Base-by-base conservation (phyloP, 2,888 invertebrate genomes). In the Hydrotaea diabolus region DNA sequence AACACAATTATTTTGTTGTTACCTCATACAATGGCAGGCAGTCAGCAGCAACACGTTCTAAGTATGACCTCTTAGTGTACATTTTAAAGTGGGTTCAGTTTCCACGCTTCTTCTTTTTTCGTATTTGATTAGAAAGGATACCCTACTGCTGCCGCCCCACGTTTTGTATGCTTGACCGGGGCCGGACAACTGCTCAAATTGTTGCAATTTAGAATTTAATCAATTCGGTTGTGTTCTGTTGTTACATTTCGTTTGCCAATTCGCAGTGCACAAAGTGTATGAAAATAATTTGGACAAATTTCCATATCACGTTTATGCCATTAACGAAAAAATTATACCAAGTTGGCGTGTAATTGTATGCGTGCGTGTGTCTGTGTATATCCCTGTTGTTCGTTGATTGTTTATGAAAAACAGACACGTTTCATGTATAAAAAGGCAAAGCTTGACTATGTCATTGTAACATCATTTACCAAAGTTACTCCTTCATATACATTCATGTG, bases 271-370 rank as follows among this genome's bases (percentile, higher is more conserved):
- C 43, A 15, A n/a, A n/a, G n/a, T 31, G 7, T 59, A 62, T 36
- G n/a, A 17, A 31, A 62, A n/a, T 15, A 62, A 62, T 13, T 43
- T 46, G 43, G 8, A 62, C 59, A 66, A 43, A 69, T 46, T 69
- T 46, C 21, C 69, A 69, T 69, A 43, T 69, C 69, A 69, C 69
- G 69, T 43, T 46, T 69, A 2, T 19, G 5, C 23, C 69, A 69
- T 46, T 69, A 46, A 46, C 8, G 21, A 69, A 49, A 49, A n/a
- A n/a, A n/a, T 49, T 49, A 1, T 1, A n/a, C 3, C 15, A 49
- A n/a, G 13, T 8, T 31, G 31, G 62, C 5, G 31, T 31, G 31
- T 31, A n/a, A n/a, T n/a, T n/a, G 31, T 31, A 7, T 31, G 31
- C 7, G 31, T 31, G 31, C 7, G 31, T 31, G 7, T 31, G 31